Evolutionary conservation across 2,888 invertebrate genomes (phyloP), one percentile per base, ranked within the genome.

Genomic region (Notodonta dromedarius): DNA sequence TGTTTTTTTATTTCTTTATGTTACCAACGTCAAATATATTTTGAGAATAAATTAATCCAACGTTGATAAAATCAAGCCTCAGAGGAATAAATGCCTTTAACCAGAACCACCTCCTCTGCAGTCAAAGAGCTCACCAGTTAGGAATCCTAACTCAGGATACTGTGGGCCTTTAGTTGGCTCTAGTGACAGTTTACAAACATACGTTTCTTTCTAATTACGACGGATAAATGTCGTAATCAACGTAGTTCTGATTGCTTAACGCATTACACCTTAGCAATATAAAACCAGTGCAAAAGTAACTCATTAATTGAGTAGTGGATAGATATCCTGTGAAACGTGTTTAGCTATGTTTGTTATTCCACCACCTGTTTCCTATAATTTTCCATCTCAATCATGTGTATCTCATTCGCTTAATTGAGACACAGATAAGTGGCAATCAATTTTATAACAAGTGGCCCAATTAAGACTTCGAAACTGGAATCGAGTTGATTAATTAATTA

Each of bases 371-470:
- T 75, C 73, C 72, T 76, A 68, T 70, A 73, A 78, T 78, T 71
- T 79, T 66, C 61, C 56, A 65, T 63, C 66, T 67, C 64, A 62
- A 62, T 66, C 40, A 40, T 55, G 66, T 72, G 70, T 69, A 76
- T 70, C 71, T 77, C 71, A 78, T 77, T 75, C 69, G 69, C 58
- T 65, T 81, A 79, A 82, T 80, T 80, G 74, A 78, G 77, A 77
- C 64, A 72, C 76, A 78, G 78, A 83, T 80, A 83, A 80, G 70
- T 62, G 70, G 61, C 73, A 70, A 76, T 83, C 77, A 79, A 75
- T 67, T 78, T 81, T 79, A 79, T 76, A 73, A 77, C 66, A 65
- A 74, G 63, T 71, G 66, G 62, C 65, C 76, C 78, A 77, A 81
- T 80, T 78, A 81, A 75, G 76, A 77, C 60, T 65, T 66, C 76